phyloP scores from a whole-genome alignment of 1,140 invertebrate genomes.

The Drosophila quadrilineata region DNA sequence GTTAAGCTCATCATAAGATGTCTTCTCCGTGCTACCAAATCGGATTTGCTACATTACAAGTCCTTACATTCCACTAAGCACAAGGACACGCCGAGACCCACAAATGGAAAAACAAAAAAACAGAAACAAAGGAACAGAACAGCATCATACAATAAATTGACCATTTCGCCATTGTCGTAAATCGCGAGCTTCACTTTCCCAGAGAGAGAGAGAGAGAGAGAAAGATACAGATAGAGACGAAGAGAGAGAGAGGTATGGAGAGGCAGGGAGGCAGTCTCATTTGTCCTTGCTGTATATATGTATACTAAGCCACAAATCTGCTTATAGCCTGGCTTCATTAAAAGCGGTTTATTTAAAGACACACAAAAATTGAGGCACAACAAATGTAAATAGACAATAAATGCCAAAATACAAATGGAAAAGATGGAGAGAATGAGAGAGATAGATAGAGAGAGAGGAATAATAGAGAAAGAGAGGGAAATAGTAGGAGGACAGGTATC shows the following conservation, averaged over 20 bases:
- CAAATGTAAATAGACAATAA: slow-evolving; percentile 25
- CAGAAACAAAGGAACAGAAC: slow-evolving; percentile 17
- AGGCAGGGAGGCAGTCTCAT: too few species aligned
- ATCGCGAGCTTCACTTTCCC: slow-evolving; percentile 42
- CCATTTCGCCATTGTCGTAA: slow-evolving; percentile 67
- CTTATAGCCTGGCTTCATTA: slow-evolving; percentile 72
- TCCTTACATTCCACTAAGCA: slow-evolving; percentile 68
- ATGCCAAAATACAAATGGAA: neutral
- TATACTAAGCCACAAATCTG: slow-evolving; percentile 79
- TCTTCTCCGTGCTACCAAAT: slow-evolving; percentile 35
- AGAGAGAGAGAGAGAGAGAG: too few species aligned
- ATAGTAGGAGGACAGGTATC: too few species aligned
- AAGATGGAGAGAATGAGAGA: neutral
- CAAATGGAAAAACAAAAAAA: neutral
- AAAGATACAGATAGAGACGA: too few species aligned
- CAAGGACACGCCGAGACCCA: slow-evolving; percentile 9
- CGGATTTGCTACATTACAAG: slow-evolving; percentile 51
- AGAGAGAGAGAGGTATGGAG: too few species aligned
- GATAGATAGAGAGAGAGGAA: neutral
- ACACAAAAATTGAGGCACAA: slow-evolving; percentile 3
- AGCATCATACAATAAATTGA: slow-evolving; percentile 62
- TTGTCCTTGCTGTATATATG: slow-evolving; percentile 66
- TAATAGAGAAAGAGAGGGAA: too few species aligned
- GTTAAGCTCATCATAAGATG: slow-evolving; percentile 68
- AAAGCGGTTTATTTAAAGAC: slow-evolving; percentile 71